A percentile compares a stretch with the other conserved stretches of the same genome.
Conservation (phyloP, 2,797 vertebrate species). For the Smutsia gigantea region DNA sequence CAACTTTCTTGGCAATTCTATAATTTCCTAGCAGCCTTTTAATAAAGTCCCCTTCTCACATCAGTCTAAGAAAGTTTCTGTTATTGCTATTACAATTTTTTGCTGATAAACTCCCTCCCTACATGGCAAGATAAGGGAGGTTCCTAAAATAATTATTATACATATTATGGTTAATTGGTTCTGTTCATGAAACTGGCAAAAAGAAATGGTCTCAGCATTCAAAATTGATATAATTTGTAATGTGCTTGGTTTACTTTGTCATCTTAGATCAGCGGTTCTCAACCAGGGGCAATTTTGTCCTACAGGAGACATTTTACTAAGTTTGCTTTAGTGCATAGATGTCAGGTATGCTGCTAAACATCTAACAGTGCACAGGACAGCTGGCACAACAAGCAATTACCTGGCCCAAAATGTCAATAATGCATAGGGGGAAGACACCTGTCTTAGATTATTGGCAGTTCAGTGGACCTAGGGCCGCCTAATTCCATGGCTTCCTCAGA, state of each 20-base stretch:
- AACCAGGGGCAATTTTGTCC: neutral
- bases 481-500: neutral
- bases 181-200: slow-evolving; percentile 3
- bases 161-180: neutral
- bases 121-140: neutral
- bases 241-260: neutral
- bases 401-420: neutral
- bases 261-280: neutral
- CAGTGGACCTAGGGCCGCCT: neutral
- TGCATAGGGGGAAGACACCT: neutral
- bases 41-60: neutral
- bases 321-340: neutral
- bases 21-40: neutral
- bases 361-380: neutral
- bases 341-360: neutral
- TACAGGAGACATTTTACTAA: neutral
- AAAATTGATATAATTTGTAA: neutral
- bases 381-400: neutral
- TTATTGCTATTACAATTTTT: neutral
- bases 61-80: neutral
- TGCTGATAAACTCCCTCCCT: neutral
- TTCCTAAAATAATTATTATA: slow-evolving; percentile 28
- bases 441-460: neutral
- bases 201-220: neutral
- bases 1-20: neutral